Evolutionary conservation across 37 sponge, comb jelly and placozoan species (phyloP), one percentile per base, ranked within the genome.

Genomic region (Chondrilla cf. caribensis): DNA sequence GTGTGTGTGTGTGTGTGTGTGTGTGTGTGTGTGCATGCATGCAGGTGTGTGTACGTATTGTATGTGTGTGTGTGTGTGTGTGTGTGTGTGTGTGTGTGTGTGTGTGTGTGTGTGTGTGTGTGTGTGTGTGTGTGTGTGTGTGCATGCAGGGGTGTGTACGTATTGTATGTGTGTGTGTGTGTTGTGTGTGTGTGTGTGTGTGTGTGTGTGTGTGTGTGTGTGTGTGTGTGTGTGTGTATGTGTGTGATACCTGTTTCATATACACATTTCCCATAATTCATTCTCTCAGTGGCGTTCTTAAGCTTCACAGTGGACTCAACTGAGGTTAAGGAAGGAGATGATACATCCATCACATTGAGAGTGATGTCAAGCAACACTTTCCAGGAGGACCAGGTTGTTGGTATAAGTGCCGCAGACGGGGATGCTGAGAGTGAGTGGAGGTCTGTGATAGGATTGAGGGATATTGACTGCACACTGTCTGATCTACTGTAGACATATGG

Each of bases 11-110:
- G 64, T 62, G 64, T 62, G 64, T 62, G 64, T 62, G 64, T 62
- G 64, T 62, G 64, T 62, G 64, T 62, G 64, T 62, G 64, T 78
- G 79, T 85, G 85, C 14, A 70, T 58, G 67, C 11, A 15, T 5
- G 59, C 31, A 75, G 1, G 75, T 71, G 58, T 71, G 62, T 72
- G 33, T 47, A 32, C 51, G 39, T 83, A 24, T 41, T 72, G 77
- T 58, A 67, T 47, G 68, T 79, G 85, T 59, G 79, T 78, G 79
- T 85, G 85, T 78, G 79, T 78, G 85, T 68, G 68, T 64, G 83
- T 65, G 83, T 64, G 83, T 82, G 83, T 82, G 83, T 65, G 83
- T 64, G 70, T 82, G 83, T 82, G 83, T 64, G 83, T 82, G 83
- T 82, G 83, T 65, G 70, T 64, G 54, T 82, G 83, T 82, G 83